phyloP scores from a whole-genome alignment of 1,140 invertebrate species.

The Zaprionus vittiger region DNA sequence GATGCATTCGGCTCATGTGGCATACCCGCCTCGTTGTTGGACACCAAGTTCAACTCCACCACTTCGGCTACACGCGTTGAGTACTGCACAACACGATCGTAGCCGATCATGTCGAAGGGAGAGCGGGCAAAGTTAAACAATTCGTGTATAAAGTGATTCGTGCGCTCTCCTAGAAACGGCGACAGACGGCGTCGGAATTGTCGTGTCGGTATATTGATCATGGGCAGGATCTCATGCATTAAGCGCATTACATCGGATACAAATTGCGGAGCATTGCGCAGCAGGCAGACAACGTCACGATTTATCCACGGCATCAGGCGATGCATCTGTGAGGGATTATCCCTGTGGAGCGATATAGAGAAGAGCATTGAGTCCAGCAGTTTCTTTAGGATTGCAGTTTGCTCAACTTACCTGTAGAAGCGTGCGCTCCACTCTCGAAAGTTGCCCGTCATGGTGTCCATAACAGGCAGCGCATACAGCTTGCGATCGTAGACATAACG shows the following conservation, averaged over 20 bases:
- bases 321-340: constrained; percentile 91
- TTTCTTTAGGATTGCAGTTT: not conserved
- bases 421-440: constrained; percentile 90
- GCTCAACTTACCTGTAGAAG: constrained; percentile 88
- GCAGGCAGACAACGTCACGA: constrained; percentile 90
- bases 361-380: not conserved
- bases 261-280: constrained; percentile 87
- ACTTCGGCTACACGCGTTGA: constrained; percentile 69
- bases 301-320: constrained; percentile 95
- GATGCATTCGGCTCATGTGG: constrained; percentile 32
- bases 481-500: constrained; percentile 91
- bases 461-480: constrained; percentile 89
- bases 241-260: constrained; percentile 88
- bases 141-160: constrained; percentile 95
- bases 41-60: constrained; percentile 68
- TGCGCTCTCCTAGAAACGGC: constrained; percentile 86
- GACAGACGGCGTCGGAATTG: constrained; percentile 88
- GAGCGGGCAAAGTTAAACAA: constrained; percentile 94
- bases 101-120: constrained; percentile 92
- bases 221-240: constrained; percentile 89
- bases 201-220: constrained; percentile 89
- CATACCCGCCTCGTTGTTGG: constrained; percentile 47
- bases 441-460: constrained; percentile 87
- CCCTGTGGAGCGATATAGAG: constrained; percentile 84
- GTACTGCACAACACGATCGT: constrained; percentile 87